phyloP scores from a whole-genome alignment of 2,888 invertebrate genomes.

The Tetramorium bicarinatum region DNA sequence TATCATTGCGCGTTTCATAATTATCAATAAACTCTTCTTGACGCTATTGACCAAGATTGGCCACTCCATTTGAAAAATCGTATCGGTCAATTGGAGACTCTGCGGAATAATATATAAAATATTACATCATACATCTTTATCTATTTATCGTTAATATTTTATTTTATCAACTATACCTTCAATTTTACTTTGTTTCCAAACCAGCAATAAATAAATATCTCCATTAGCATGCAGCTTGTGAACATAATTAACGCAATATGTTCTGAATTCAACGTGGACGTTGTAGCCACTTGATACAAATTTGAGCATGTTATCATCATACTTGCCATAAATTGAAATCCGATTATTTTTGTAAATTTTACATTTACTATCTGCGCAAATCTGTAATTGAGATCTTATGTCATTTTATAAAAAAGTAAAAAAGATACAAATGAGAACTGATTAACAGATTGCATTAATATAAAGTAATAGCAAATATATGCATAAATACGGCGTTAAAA shows the following conservation, averaged over 20 bases:
- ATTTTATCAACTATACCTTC: not conserved
- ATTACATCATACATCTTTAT: not conserved
- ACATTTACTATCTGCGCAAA: constrained; percentile 50
- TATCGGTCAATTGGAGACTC: constrained; percentile 65
- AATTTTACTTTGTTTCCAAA: constrained; percentile 69
- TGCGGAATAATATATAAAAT: constrained; percentile 24
- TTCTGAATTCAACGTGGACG: constrained; percentile 22
- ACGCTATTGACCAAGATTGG: constrained; percentile 15
- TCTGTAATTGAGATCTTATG: constrained; percentile 28
- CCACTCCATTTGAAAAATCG: constrained; percentile 72
- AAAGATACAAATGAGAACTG: not conserved
- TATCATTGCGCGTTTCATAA: constrained; percentile 64
- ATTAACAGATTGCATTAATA: not conserved
- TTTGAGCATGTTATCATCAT: constrained; percentile 66
- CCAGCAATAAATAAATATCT: constrained; percentile 75
- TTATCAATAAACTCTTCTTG: constrained; percentile 58
- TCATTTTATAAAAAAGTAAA: no score
- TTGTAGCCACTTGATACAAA: constrained; percentile 61
- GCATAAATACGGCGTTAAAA: no score
- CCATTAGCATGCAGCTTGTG: constrained; percentile 65
- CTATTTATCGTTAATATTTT: not conserved
- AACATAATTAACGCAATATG: constrained; percentile 59
- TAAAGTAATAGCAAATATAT: not conserved
- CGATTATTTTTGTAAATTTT: constrained; percentile 60
- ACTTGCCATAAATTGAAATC: constrained; percentile 65